Base-by-base conservation (phyloP, 2,797 vertebrate genomes). In the Anisognathus igniventris region DNA sequence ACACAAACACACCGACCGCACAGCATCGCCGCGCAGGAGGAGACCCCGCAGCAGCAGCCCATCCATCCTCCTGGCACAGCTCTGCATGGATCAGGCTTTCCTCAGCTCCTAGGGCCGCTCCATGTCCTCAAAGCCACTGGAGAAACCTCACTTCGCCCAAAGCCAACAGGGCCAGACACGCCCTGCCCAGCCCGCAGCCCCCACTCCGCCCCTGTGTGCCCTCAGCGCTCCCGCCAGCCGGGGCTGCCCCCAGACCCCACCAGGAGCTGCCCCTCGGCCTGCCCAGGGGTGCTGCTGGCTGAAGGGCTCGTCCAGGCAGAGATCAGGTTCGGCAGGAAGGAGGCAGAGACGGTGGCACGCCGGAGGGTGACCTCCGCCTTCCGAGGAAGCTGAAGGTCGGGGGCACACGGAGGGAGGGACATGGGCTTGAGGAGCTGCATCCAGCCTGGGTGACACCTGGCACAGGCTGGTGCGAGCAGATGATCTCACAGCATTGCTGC, bases 21-120 rank as follows among this genome's bases (percentile, higher is more conserved):
- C 40, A 35, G 44, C 51, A 37, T n/a, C 1, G 1, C 1, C 0
- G 35, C 0, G 0, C 12, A 1, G 22, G 39, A 47, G 23, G 12
- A 64, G 15, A 48, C 31, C n/a, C 23, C 1, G 12, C 8, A 1
- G 56, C 7, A 1, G 5, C 18, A 39, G 47, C 44, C 40, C 62
- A 12, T 62, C 64, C 61, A 13, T 80, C 37, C 45, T 18, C 15
- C 62, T 1, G 0, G 6, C 48, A 20, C 35, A 19, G 27, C 50
- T 27, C 22, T 10, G 0, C 27, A 3, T 0, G 1, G 9, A 2
- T 23, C 14, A 21, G 2, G 3, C 13, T 28, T 42, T 22, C 17
- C 40, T 40, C 2, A 1, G 37, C 28, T 47, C 37, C 40, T 4
- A 8, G 33, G 20, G 25, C 30, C 3, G 8, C 42, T 40, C 4